Evolutionary conservation across 2,113 vertebrate genomes (phyloP).

Genomic region (Pseudorasbora parva): DNA sequence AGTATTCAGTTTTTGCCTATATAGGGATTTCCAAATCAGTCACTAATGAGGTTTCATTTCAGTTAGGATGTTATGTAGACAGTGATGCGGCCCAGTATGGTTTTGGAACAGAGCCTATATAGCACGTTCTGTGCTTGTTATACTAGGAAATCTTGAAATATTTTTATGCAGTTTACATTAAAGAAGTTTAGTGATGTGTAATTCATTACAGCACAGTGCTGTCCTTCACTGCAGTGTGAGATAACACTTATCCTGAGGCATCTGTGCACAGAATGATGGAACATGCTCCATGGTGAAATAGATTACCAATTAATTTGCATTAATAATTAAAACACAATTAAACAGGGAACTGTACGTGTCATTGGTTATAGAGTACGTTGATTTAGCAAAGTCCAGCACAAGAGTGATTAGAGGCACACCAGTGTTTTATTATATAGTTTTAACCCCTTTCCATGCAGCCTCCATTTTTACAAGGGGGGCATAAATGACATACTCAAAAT

Average conservation of each 20-base stretch:
- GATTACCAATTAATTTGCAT: constrained; percentile 43
- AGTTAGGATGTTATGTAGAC: not conserved
- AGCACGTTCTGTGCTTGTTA: not conserved
- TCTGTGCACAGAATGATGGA: constrained; percentile 25
- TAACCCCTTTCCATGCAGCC: too few relatives aligned
- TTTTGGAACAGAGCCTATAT: not conserved
- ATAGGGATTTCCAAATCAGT: not conserved
- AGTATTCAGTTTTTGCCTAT: not conserved
- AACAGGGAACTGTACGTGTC: constrained; percentile 33
- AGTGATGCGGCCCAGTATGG: not conserved
- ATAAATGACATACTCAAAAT: too few relatives aligned
- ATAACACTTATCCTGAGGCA: constrained; percentile 34
- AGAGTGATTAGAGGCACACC: not conserved
- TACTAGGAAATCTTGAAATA: not conserved
- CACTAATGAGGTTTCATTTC: not conserved
- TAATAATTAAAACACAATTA: constrained; percentile 48
- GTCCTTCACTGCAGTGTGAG: constrained; percentile 8
- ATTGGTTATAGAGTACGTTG: not conserved
- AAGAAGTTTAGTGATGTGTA: not conserved
- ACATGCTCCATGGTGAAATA: constrained; percentile 5
- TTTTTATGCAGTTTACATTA: constrained; percentile 20
- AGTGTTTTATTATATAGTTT: not conserved
- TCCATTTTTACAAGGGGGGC: too few relatives aligned
- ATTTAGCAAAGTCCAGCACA: not conserved
- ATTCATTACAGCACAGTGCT: constrained; percentile 4